Conservation (phyloP, 2,888 invertebrate genomes). For the Asteroscopus sphinx region DNA sequence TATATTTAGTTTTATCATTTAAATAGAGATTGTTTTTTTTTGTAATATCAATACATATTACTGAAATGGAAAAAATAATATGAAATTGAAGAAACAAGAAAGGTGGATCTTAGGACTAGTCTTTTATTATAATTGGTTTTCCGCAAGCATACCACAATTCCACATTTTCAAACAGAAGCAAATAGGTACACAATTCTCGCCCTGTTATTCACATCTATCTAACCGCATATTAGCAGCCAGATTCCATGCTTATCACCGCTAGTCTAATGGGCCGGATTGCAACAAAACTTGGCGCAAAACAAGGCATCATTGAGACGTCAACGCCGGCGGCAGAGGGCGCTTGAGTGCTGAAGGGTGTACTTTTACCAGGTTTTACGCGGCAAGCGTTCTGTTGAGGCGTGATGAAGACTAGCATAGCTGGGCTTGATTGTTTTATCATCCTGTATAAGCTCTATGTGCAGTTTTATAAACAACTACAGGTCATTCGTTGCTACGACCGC, state of each 20-base stretch:
- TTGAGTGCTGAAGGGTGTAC: conserved; percentile 74
- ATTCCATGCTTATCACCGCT: conserved; percentile 1
- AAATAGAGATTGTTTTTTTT: too few relatives aligned
- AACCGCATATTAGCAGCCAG: not conserved
- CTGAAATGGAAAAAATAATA: too few relatives aligned
- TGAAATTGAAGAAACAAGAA: too few relatives aligned
- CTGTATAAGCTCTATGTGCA: not conserved
- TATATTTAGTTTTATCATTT: too few relatives aligned
- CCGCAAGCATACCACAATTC: not conserved
- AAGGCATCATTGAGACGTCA: conserved; percentile 44
- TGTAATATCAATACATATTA: too few relatives aligned
- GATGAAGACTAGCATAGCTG: conserved; percentile 41
- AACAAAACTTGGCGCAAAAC: conserved; percentile 28
- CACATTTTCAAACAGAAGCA: not conserved
- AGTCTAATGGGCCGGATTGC: conserved; percentile 9
- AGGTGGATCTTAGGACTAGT: too few relatives aligned
- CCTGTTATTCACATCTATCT: not conserved
- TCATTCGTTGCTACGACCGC: too few relatives aligned
- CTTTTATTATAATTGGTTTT: too few relatives aligned
- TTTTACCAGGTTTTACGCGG: conserved; percentile 86
- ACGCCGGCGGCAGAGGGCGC: conserved; percentile 43
- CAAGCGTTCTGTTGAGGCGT: conserved; percentile 55
- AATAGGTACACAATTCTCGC: not conserved
- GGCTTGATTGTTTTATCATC: conserved; percentile 12
- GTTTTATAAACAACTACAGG: not conserved